phyloP scores from a whole-genome alignment of 1,140 invertebrate genomes.

The Magallana angulata region DNA sequence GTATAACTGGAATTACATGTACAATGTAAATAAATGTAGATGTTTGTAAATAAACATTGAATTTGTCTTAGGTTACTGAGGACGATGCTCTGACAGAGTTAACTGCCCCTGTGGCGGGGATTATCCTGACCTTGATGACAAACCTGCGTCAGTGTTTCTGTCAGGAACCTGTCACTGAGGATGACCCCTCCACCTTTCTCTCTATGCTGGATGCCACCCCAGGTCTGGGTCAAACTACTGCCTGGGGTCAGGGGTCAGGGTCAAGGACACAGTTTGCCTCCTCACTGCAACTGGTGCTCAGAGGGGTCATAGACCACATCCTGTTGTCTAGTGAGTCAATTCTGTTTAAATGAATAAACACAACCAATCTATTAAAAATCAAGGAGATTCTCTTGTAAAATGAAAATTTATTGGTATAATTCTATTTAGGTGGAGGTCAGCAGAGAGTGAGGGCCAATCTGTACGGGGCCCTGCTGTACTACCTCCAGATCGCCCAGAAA shows the following conservation, averaged over 20 bases:
- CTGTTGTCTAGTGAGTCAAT: constrained; percentile 78
- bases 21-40: no score
- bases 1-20: no score
- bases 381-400: no score
- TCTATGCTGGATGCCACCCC: constrained; percentile 61
- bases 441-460: constrained; percentile 92
- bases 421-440: constrained; percentile 80
- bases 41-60: neutral
- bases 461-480: constrained; percentile 85
- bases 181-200: constrained; percentile 55
- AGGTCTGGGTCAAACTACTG: constrained; percentile 54
- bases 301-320: constrained; percentile 81
- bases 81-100: constrained; percentile 77
- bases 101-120: constrained; percentile 76
- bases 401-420: no score
- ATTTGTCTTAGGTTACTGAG: constrained; percentile 73
- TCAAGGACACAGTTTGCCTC: constrained; percentile 76
- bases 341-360: neutral
- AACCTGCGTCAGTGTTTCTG: constrained; percentile 78
- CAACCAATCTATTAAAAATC: no score
- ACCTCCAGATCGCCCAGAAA: constrained; percentile 85
- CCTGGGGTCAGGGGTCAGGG: constrained; percentile 64
- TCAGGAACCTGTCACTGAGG: constrained; percentile 56
- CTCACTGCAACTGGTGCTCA: constrained; percentile 81
- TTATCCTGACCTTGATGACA: constrained; percentile 78